Evolutionary conservation across 30 jellyfish, hydroid and myxozoan species (phyloP).

Genomic region (Turritopsis dohrnii): DNA sequence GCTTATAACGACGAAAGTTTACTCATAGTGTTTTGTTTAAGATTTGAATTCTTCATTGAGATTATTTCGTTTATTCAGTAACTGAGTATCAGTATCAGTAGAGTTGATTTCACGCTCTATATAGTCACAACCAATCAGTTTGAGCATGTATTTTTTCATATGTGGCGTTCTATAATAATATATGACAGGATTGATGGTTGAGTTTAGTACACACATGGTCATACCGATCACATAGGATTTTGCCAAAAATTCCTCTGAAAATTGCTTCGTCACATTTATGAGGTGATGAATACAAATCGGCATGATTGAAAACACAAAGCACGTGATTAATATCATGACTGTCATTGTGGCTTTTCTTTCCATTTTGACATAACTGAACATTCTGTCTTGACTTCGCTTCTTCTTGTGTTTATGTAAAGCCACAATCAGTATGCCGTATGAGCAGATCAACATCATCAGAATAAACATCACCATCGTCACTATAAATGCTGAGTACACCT

Average conservation of each 20-base stretch:
- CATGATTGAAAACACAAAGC: neutral
- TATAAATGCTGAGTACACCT: neutral
- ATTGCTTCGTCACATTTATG: neutral
- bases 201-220: constrained; percentile 1
- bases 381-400: neutral
- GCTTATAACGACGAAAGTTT: neutral
- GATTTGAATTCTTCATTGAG: neutral
- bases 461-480: neutral
- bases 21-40: too few species aligned
- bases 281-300: neutral
- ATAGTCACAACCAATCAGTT: neutral
- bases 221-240: neutral
- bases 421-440: neutral
- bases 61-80: neutral
- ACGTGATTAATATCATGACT: neutral
- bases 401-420: constrained; percentile 1
- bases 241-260: neutral
- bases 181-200: neutral
- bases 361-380: neutral
- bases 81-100: neutral
- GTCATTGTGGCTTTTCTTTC: neutral
- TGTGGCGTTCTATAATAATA: constrained; percentile 9
- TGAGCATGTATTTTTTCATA: neutral
- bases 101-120: neutral
- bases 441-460: neutral